Evolutionary conservation across 2,113 vertebrate genomes (phyloP).

Genomic region (Ovis canadensis): DNA sequence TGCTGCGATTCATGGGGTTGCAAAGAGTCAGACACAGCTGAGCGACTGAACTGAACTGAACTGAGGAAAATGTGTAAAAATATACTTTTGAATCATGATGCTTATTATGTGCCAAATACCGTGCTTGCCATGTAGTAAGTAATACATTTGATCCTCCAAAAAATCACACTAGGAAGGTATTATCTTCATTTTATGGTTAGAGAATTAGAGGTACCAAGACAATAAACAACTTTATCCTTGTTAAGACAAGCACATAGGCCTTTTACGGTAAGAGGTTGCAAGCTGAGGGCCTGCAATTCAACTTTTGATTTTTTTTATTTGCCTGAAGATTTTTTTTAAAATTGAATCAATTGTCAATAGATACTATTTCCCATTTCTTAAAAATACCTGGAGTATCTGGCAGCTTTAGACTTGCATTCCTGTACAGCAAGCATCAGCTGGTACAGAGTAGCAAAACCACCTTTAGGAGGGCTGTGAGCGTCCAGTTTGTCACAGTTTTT

Average conservation of each 20-base stretch:
- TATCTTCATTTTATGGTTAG: background rate
- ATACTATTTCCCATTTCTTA: background rate
- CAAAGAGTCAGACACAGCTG: no score
- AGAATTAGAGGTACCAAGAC: background rate
- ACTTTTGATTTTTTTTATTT: background rate
- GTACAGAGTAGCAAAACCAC: fast-evolving
- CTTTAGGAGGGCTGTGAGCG: background rate
- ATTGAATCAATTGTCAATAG: background rate
- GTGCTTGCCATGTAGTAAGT: background rate
- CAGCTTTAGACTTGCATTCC: background rate
- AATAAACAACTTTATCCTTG: background rate
- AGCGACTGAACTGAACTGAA: no score
- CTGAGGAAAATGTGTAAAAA: background rate
- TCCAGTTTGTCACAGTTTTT: background rate
- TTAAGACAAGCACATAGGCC: background rate
- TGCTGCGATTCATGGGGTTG: no score
- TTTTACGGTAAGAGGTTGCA: background rate
- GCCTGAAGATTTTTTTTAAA: background rate
- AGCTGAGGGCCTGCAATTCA: background rate
- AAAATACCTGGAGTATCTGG: background rate
- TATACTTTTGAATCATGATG: background rate
- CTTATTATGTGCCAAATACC: background rate
- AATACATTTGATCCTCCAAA: background rate
- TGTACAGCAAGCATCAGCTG: no score
- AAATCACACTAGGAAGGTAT: background rate